Evolutionary conservation across 2,888 invertebrate species (phyloP), one percentile per base, ranked within the genome.

Genomic region (Drosophila longiperda): DNA sequence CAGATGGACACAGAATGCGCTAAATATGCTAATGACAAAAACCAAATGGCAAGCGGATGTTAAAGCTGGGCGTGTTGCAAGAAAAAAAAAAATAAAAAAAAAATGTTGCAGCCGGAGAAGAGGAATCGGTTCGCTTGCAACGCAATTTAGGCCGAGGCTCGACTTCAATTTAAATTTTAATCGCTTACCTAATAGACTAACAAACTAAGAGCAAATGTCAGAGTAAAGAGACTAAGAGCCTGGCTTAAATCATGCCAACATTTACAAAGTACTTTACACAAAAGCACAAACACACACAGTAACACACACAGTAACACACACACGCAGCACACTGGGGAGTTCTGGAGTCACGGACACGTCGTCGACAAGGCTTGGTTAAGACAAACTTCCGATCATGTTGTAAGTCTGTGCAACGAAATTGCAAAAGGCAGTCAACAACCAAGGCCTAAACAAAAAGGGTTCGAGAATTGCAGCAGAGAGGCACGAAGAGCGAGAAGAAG

Each of bases 351-450:
- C 80, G 89, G 82, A 75, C 82, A 87, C 80, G 82, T 87, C 75
- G 85, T 82, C 85, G 87, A 83, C 62, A 65, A 38, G 34, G 23
- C 54, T 62, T 75, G 86, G 79, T 74, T 65, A 88, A 82, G 85
- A 87, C 87, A 86, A 83, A 90, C 87, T 89, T 90, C 90, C 90
- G 87, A 90, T 90, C 87, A 87, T 81, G 84, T 87, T 88, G 90
- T 73, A 82, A 82, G 83, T 72, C 73, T 65, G 66, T 64, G 66
- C 82, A 73, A 66, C 65, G 50, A 87, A 87, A 87, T 88, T 90
- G 82, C 80, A 78, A 72, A 72, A 81, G 74, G 70, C 83, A 75
- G 69, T 26, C 52, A 36, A 42, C 48, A 49, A 57, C 65, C 70
- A 58, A 52, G 54, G 62, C 55, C 53, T 52, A 48, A 80, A 62